Conservation (phyloP, 2,888 invertebrate genomes). For the Pycnomerus fuliginosus region DNA sequence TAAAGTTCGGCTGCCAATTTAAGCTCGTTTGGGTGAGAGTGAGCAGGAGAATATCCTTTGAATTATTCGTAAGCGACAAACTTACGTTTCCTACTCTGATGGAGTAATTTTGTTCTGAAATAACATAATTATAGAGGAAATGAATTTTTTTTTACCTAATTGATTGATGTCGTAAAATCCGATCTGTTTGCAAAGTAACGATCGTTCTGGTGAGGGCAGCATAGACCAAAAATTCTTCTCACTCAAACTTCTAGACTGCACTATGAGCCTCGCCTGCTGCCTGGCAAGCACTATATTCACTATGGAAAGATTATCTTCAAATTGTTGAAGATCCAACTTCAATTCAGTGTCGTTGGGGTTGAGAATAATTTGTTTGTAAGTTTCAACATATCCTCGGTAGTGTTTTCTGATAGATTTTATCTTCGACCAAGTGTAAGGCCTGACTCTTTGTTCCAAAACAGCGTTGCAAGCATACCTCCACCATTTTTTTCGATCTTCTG, state of each 20-base stretch:
- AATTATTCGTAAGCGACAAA: constrained; percentile 65
- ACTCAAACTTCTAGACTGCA: constrained; percentile 64
- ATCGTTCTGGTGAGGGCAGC: constrained; percentile 49
- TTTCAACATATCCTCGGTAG: constrained; percentile 68
- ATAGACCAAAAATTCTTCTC: constrained; percentile 53
- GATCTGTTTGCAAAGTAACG: constrained; percentile 49
- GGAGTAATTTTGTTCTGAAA: constrained; percentile 72
- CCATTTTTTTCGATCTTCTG: constrained; percentile 65
- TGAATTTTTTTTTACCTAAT: constrained; percentile 1
- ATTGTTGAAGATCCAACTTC: constrained; percentile 70
- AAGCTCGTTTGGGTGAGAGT: constrained; percentile 68
- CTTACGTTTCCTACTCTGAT: constrained; percentile 73
- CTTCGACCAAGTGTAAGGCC: constrained; percentile 73
- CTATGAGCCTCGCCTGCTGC: constrained; percentile 75
- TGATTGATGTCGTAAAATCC: constrained; percentile 37
- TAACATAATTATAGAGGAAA: not conserved
- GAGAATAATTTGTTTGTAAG: constrained; percentile 69
- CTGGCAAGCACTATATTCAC: constrained; percentile 76
- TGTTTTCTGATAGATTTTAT: constrained; percentile 67
- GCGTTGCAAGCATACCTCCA: constrained; percentile 76
- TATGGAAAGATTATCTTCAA: constrained; percentile 73
- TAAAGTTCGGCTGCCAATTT: constrained; percentile 42
- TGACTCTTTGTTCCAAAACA: constrained; percentile 68
- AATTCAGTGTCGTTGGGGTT: constrained; percentile 74
- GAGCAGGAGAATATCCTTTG: constrained; percentile 69